Percentiles rank a stretch among this genome's conserved stretches.
These are phyloP conservation scores for Leguminivora glycinivorella DNA, from an alignment of 1,140 invertebrate genomes.

Conservation along the genomic window DNA sequence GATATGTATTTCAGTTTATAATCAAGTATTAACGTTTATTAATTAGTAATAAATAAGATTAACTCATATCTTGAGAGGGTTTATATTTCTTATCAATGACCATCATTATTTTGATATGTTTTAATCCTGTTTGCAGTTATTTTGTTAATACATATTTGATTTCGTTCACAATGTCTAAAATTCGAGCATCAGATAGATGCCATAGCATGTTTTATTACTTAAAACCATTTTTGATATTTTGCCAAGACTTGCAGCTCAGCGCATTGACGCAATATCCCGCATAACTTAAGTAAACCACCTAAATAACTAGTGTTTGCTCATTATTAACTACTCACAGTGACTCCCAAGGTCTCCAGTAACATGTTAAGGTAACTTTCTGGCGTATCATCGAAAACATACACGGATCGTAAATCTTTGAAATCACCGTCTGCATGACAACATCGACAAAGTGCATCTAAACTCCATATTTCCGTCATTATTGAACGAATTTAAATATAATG, in stretches of 20 bases:
- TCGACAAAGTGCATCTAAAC: conserved; percentile 15
- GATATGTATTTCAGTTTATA: too few relatives aligned
- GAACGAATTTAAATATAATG: not conserved
- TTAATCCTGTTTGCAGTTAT: too few relatives aligned
- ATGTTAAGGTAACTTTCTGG: not conserved
- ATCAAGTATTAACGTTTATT: too few relatives aligned
- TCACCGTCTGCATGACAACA: conserved; percentile 18
- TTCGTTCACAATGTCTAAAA: too few relatives aligned
- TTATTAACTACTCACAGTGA: not conserved
- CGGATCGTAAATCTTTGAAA: not conserved
- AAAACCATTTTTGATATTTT: not conserved
- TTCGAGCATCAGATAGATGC: too few relatives aligned
- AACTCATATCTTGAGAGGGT: too few relatives aligned
- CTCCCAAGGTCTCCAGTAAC: conserved; percentile 4
- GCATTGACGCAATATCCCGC: conserved; percentile 5
- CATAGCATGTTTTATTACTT: not conserved
- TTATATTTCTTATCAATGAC: too few relatives aligned
- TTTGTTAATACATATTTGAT: too few relatives aligned
- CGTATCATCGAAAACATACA: not conserved
- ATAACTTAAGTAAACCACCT: not conserved
- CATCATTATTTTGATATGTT: too few relatives aligned
- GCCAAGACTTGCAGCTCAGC: not conserved
- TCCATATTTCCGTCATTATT: conserved; percentile 13
- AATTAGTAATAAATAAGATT: too few relatives aligned
- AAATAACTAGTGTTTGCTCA: not conserved